Evolutionary conservation across 2,113 vertebrate genomes (phyloP), one percentile per base, ranked within the genome.

Genomic region (Ursus arctos): DNA sequence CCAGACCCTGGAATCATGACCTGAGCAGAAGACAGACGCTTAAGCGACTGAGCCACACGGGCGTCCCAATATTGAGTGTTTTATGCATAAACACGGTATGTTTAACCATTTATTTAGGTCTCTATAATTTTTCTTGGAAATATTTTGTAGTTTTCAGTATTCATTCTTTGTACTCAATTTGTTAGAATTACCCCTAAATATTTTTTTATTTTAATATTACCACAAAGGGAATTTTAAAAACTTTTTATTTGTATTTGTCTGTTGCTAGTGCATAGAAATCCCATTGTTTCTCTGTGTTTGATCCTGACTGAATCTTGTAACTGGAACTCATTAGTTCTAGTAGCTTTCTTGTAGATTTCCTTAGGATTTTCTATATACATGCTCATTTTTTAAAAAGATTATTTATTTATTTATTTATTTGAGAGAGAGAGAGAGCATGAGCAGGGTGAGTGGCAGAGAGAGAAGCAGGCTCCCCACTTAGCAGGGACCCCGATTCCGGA

Each of bases 361-460:
- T 86, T 93, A 77, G 57, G 71, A 86, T 63, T 93, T 93, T 86
- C 57, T 55, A 43, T 9, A 53, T 86, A 33, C 47, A 79, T n/a
- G 47, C 19, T 65, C n/a, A 18, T 85, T 93, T 59, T 59, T 22
- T 22, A 22, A 59, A 12, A 9, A 43, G 43, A 43, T 43, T 43
- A 43, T 43, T 69, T 69, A 61, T 33, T 15, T 57, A 57, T 26
- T 14, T 43, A 43, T 24, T 57, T 57, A 36, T 51, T 57, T 19
- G 55, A 57, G 55, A 57, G 55, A 57, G 55, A 40, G 40, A 40
- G 40, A 40, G 40, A 21, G 55, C 51, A 51, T 12, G 51, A 53
- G 55, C 55, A 57, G 55, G 19, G 55, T 2, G 6, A 57, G 18
- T 7, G 55, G 55, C 55, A 57, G 55, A 57, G 55, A 18, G 19